Conservation (phyloP, 1,140 invertebrate species). For the Neodiprion lecontei region DNA sequence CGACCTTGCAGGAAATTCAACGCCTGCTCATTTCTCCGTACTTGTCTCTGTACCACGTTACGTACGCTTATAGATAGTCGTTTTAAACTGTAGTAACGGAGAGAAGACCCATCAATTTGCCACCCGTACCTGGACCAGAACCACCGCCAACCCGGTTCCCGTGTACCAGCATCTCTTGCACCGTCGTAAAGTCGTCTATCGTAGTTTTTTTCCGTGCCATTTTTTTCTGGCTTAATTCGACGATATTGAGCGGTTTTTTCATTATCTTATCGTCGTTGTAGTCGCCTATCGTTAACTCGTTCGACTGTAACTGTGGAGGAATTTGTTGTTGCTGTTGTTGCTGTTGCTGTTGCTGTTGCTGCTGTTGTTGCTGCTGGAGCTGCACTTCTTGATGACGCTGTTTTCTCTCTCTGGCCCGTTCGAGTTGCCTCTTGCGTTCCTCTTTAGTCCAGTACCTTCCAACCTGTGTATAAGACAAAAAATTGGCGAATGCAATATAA, state of each 20-base stretch:
- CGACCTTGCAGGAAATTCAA: background rate
- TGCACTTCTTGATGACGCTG: slow-evolving; percentile 63
- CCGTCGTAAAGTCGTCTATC: slow-evolving; percentile 58
- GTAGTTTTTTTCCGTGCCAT: slow-evolving; percentile 54
- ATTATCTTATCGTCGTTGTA: slow-evolving; percentile 57
- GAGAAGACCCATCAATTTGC: slow-evolving; percentile 62
- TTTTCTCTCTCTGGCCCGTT: slow-evolving; percentile 72
- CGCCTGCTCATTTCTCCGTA: slow-evolving; percentile 11
- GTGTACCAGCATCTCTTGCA: slow-evolving; percentile 61
- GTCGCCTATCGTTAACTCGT: slow-evolving; percentile 49
- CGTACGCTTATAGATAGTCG: background rate
- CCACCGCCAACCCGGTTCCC: slow-evolving; percentile 54
- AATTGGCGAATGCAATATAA: background rate
- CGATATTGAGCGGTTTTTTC: slow-evolving; percentile 49
- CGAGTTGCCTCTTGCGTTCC: slow-evolving; percentile 78
- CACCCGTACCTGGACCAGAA: slow-evolving; percentile 49
- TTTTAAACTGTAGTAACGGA: slow-evolving; percentile 64
- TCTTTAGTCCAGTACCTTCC: slow-evolving; percentile 84
- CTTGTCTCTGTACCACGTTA: slow-evolving; percentile 8
- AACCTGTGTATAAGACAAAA: slow-evolving; percentile 51
- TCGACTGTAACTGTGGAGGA: slow-evolving; percentile 28
- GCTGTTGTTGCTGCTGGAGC: slow-evolving; percentile 41
- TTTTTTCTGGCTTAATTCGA: slow-evolving; percentile 52
- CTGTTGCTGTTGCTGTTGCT: slow-evolving; percentile 39
- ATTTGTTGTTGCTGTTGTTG: slow-evolving; percentile 39